Conservation (phyloP, 2,888 invertebrate genomes). For the Leucophora obtusa region DNA sequence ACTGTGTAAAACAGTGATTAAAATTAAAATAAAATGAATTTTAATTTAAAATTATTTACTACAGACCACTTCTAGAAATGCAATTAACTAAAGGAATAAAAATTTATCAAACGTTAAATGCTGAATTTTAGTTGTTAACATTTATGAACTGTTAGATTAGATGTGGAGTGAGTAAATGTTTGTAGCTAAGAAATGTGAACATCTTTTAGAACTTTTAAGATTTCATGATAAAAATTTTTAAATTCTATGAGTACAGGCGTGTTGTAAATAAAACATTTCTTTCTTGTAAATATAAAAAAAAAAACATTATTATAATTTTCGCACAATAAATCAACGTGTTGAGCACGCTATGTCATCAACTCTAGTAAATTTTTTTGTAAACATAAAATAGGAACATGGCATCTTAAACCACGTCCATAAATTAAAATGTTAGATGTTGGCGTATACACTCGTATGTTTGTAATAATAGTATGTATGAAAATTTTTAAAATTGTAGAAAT, state of each 20-base stretch:
- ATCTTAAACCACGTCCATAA: conserved; percentile 45
- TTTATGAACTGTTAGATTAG: not conserved
- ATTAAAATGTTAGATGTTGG: conserved; percentile 46
- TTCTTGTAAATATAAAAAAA: not conserved
- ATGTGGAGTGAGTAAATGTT: not conserved
- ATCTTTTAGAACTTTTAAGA: conserved; percentile 6
- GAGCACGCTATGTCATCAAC: conserved; percentile 70
- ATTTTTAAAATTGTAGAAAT: not conserved
- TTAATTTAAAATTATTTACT: conserved; percentile 1
- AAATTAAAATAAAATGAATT: not conserved
- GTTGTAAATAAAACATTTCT: conserved; percentile 31
- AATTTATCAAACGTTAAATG: not conserved
- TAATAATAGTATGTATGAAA: not conserved
- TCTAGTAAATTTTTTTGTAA: conserved; percentile 51
- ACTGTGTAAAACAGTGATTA: not conserved
- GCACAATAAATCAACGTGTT: conserved; percentile 71
- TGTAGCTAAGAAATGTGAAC: not conserved
- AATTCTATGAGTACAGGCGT: conserved; percentile 4
- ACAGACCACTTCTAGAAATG: too few relatives aligned
- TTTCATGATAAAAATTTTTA: conserved; percentile 30
- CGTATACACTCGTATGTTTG: not conserved
- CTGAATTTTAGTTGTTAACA: not conserved
- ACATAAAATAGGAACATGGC: conserved; percentile 54
- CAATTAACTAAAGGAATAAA: not conserved
- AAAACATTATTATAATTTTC: conserved; percentile 61